phyloP scores from a whole-genome alignment of 1,140 invertebrate species.

The Penaeus chinensis region DNA sequence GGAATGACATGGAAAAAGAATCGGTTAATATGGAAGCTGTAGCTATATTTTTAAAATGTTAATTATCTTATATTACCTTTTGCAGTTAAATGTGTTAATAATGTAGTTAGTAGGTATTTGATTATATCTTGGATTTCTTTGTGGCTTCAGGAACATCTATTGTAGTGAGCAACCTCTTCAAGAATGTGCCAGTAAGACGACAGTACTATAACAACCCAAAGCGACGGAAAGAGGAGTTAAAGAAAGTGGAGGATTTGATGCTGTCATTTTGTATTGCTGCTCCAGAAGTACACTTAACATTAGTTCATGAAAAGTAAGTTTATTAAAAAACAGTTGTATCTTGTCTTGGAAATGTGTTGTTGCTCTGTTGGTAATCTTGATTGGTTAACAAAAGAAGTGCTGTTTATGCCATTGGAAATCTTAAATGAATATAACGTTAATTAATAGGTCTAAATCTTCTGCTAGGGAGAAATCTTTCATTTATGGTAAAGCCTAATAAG shows the following conservation, averaged over 20 bases:
- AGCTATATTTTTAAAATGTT: too few relatives aligned
- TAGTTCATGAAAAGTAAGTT: constrained; percentile 50
- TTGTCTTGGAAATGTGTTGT: too few relatives aligned
- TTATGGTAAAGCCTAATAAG: too few relatives aligned
- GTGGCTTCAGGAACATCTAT: constrained; percentile 73
- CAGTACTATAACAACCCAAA: constrained; percentile 72
- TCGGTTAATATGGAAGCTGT: too few relatives aligned
- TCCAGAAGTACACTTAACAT: constrained; percentile 32
- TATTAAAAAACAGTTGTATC: neutral
- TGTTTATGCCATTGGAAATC: too few relatives aligned
- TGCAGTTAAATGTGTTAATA: constrained; percentile 18
- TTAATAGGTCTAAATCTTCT: too few relatives aligned
- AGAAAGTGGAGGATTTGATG: constrained; percentile 71
- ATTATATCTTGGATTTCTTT: constrained; percentile 38
- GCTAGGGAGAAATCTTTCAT: too few relatives aligned
- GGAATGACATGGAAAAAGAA: too few relatives aligned
- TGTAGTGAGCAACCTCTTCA: constrained; percentile 73
- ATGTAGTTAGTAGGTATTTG: constrained; percentile 55
- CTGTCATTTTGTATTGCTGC: constrained; percentile 30
- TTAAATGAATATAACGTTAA: too few relatives aligned
- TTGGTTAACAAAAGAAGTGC: too few relatives aligned
- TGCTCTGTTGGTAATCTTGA: too few relatives aligned
- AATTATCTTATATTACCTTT: too few relatives aligned
- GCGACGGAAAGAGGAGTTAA: constrained; percentile 73
- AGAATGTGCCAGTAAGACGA: constrained; percentile 74